Percentiles rank a stretch among this genome's conserved stretches.
Evolutionary conservation across 2,888 invertebrate genomes (phyloP).

Genomic region (Anagyrus pseudococci): DNA sequence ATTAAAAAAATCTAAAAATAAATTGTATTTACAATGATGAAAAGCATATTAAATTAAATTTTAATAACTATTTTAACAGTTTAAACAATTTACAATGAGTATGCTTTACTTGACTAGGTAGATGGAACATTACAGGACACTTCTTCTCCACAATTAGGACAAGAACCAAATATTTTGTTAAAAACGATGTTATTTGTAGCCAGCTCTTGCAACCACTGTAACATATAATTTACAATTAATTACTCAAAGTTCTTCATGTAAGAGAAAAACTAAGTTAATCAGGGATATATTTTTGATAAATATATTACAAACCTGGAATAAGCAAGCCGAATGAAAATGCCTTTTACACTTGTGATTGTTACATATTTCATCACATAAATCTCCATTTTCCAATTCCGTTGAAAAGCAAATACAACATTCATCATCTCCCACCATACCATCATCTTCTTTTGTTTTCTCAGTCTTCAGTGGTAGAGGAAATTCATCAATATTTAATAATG

Average conservation of each 20-base stretch:
- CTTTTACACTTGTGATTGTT: constrained; percentile 52
- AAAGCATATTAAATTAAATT: not conserved
- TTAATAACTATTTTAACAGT: not conserved
- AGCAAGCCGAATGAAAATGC: constrained; percentile 53
- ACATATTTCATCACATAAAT: constrained; percentile 53
- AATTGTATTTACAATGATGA: too few species aligned
- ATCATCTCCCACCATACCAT: constrained; percentile 48
- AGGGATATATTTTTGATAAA: not conserved
- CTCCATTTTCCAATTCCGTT: constrained; percentile 46
- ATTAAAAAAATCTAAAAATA: too few species aligned
- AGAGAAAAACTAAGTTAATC: not conserved
- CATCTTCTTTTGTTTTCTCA: constrained; percentile 25
- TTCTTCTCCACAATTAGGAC: constrained; percentile 53
- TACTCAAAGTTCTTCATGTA: not conserved
- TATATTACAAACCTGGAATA: constrained; percentile 47
- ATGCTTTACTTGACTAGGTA: constrained; percentile 4
- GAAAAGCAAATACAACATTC: constrained; percentile 58
- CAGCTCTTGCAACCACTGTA: constrained; percentile 54
- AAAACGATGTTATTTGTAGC: constrained; percentile 52
- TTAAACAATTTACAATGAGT: not conserved
- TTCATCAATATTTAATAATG: constrained; percentile 48
- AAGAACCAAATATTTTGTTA: constrained; percentile 51
- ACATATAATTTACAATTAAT: constrained; percentile 19
- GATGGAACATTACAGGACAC: constrained; percentile 48
- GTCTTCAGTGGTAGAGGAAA: constrained; percentile 46